Base-by-base conservation (phyloP, 2,113 vertebrate genomes). In the Tychaedon coryphoeus region DNA sequence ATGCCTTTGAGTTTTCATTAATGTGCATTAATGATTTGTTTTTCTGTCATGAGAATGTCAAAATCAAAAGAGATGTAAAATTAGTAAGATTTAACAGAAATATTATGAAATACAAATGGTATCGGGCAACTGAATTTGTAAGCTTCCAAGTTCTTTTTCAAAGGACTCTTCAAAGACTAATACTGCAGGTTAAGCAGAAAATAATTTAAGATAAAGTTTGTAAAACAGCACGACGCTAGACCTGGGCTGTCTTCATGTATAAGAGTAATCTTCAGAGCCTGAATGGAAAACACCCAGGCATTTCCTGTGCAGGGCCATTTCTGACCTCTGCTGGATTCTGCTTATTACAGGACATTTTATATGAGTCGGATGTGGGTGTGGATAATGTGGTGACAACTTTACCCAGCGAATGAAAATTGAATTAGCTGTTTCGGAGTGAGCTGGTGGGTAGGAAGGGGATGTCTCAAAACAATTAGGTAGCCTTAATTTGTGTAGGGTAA, bases 301-400 rank as follows among this genome's bases (percentile, higher is more conserved):
- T 92, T 96, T 96, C 89, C 95, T 96, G 91, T 91, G 86, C 84
- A 77, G 66, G 53, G 89, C 79, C 92, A 86, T 88, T 93, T 93
- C 93, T 94, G 90, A 93, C 95, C 93, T 94, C 93, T 83, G 62
- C 81, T 95, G 93, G 91, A 87, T 96, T 92, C 93, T 96, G 62
- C 93, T 93, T 88, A 86, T 96, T 95, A 94, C 76, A 75, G 69
- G 93, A 73, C 88, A 74, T 86, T 94, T 93, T 93, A 91, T 92
- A 11, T 84, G 93, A 96, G 80, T 95, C 92, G 92, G 88, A 95
- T 96, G 78, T 96, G 91, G 91, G 96, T 86, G 95, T 96, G 92
- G 86, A 73, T 79, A 56, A 51, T 85, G 91, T 86, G 88, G 67
- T 76, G 87, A 72, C 86, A 96, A 91, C 92, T 93, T 53, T 50